Evolutionary conservation across 2,113 vertebrate species (phyloP), one percentile per base, ranked within the genome.

Genomic region (Chascanopsetta lugubris): DNA sequence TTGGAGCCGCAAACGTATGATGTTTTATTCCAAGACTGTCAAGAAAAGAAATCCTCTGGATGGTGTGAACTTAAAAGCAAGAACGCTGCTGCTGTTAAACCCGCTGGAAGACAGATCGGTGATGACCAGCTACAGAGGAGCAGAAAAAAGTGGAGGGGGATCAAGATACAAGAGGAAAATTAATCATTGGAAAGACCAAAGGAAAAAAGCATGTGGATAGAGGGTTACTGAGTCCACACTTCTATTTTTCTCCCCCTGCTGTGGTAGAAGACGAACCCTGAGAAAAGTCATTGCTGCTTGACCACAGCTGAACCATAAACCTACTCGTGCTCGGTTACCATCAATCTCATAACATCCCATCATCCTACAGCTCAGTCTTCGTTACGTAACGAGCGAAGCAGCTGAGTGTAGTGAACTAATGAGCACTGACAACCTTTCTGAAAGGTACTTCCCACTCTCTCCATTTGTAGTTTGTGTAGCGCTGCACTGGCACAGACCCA

Each of bases 341-440:
- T 73, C 80, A 70, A 59, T 85, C 64, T 53, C 70, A 53, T 51
- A 22, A 2, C 62, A 45, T 50, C 47, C 64, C 66, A 51, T 76
- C 75, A 69, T 69, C 61, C 54, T 18, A 11, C 29, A 65, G 77
- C 77, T 75, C 65, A n/a, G 11, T 58, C 77, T 75, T 25, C 22
- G 2, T 87, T 83, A 73, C 71, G 58, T 77, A 87, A 87, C 56
- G 27, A 38, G 24, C 1, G n/a, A n/a, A 53, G 18, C 10, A 1
- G 11, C 59, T 55, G 49, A 78, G 75, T 29, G 51, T 12, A 58
- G 40, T 54, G 84, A 85, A 57, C 58, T 78, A 77, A 83, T 57
- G 45, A 79, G 56, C 57, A n/a, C 65, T 17, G 78, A 85, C 79
- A 75, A 46, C 22, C 18, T 32, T 54, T 70, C 60, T 48, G 59